phyloP scores from a whole-genome alignment of 2,888 invertebrate genomes.

The Meloe dianella region DNA sequence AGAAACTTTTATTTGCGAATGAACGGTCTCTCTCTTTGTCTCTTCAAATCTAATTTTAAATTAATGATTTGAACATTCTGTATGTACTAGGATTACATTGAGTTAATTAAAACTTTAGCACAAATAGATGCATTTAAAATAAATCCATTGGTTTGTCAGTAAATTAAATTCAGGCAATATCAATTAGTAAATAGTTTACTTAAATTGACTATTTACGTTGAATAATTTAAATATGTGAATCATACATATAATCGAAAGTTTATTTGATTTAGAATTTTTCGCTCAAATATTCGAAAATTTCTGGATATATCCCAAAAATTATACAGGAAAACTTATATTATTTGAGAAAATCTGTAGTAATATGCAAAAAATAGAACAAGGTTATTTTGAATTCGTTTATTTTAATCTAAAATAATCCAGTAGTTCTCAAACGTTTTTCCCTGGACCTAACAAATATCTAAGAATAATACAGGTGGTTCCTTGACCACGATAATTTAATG shows the following conservation, averaged over 20 bases:
- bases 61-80: not conserved
- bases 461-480: not conserved
- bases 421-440: not conserved
- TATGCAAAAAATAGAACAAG: conserved; percentile 3
- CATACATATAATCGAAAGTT: not conserved
- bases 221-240: not conserved
- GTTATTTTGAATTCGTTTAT: not conserved
- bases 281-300: not conserved
- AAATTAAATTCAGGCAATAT: conserved; percentile 20
- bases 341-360: not conserved
- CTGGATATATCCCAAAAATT: not conserved
- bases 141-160: conserved; percentile 22
- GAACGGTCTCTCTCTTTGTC: too few relatives aligned
- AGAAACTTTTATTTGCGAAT: not conserved
- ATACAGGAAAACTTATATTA: not conserved
- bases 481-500: not conserved
- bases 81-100: conserved; percentile 12
- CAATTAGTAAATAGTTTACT: not conserved
- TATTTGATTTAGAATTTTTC: not conserved
- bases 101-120: conserved; percentile 26
- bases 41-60: not conserved
- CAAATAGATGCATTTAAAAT: conserved; percentile 25
- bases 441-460: not conserved
- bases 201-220: not conserved
- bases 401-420: not conserved